Evolutionary conservation across 2,797 vertebrate genomes (phyloP).

Genomic region (Carduelis carduelis): DNA sequence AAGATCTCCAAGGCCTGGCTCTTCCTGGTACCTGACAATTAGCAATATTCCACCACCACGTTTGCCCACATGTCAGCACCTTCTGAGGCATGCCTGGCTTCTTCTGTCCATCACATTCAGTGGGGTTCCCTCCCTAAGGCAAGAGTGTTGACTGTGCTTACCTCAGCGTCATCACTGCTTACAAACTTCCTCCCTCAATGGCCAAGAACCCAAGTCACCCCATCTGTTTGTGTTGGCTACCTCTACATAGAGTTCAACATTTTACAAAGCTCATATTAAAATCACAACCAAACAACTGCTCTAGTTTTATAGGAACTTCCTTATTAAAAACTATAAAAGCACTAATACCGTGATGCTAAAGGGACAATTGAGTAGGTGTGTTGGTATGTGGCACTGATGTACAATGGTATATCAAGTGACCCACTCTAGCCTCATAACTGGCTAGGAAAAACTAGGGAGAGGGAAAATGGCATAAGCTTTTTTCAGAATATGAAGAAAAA

Average conservation of each 20-base stretch:
- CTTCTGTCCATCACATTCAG: neutral
- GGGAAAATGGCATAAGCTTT: neutral
- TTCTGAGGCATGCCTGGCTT: neutral
- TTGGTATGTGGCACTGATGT: neutral
- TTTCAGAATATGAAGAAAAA: neutral
- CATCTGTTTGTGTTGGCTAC: neutral
- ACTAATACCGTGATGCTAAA: neutral
- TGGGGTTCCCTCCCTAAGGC: neutral
- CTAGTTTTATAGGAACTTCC: neutral
- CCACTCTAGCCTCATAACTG: neutral
- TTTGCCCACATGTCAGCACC: neutral
- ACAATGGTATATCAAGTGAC: neutral
- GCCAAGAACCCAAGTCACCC: neutral
- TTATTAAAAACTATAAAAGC: neutral
- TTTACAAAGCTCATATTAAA: neutral
- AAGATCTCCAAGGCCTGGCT: accelerated
- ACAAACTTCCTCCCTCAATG: neutral
- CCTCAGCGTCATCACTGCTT: neutral
- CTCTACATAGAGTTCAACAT: neutral
- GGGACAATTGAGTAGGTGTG: neutral
- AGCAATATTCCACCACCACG: neutral
- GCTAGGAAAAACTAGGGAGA: neutral
- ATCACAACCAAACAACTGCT: too few species aligned
- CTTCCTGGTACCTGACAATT: neutral
- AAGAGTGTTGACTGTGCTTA: too few species aligned